phyloP scores from a whole-genome alignment of 1,140 invertebrate species.

The Leucophenga varia region DNA sequence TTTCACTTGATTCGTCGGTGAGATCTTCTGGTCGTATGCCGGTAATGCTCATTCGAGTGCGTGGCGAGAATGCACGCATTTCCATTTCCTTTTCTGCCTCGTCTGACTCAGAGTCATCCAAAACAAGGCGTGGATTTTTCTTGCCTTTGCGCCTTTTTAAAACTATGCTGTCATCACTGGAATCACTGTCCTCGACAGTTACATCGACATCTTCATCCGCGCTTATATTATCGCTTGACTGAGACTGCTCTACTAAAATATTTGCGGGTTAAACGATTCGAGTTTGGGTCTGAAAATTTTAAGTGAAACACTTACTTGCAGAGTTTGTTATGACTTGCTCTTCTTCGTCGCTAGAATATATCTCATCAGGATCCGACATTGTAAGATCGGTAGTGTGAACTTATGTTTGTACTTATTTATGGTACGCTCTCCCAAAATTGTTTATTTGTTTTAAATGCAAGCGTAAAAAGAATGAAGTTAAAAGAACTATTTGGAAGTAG shows the following conservation, averaged over 20 bases:
- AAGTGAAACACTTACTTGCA: background rate
- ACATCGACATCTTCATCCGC: slow-evolving; percentile 9
- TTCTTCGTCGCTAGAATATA: slow-evolving; percentile 8
- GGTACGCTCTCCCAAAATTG: too few relatives aligned
- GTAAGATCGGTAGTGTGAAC: too few relatives aligned
- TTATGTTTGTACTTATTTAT: too few relatives aligned
- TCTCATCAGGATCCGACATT: slow-evolving; percentile 17
- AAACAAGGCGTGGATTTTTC: background rate
- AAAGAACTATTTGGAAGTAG: too few relatives aligned
- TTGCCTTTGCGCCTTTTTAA: background rate
- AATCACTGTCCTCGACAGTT: background rate
- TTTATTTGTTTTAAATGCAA: too few relatives aligned
- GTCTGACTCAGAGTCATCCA: slow-evolving; percentile 3
- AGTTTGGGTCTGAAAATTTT: background rate
- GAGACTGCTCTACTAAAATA: background rate
- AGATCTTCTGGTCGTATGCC: slow-evolving; percentile 42
- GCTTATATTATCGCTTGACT: slow-evolving; percentile 2
- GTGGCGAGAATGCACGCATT: slow-evolving; percentile 33
- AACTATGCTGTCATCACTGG: slow-evolving; percentile 4
- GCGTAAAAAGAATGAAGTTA: too few relatives aligned
- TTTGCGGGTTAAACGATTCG: background rate
- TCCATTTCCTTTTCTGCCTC: slow-evolving; percentile 42
- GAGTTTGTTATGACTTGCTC: background rate
- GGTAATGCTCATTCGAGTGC: slow-evolving; percentile 50
- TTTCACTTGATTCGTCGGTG: slow-evolving; percentile 38